Evolutionary conservation across 2,888 invertebrate species (phyloP).

Genomic region (Prosapia bicincta): DNA sequence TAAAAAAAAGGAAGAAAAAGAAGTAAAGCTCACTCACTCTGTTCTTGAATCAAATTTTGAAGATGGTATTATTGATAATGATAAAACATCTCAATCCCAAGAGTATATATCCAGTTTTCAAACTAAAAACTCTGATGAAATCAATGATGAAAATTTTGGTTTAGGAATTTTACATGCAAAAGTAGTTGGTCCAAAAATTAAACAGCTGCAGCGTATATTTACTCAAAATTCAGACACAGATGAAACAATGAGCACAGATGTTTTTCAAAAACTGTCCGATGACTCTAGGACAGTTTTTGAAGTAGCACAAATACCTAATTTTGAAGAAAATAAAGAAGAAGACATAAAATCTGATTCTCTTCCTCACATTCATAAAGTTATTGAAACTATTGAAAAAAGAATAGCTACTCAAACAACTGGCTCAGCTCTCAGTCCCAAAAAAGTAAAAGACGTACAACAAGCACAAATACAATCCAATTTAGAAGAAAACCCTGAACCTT

Average conservation of each 20-base stretch:
- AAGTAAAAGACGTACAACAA: background rate
- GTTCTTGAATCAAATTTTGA: background rate
- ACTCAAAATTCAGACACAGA: constrained; percentile 44
- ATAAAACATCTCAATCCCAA: background rate
- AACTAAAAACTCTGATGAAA: constrained; percentile 21
- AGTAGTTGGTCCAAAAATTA: constrained; percentile 49
- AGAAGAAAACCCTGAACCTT: constrained; percentile 8
- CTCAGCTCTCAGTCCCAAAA: background rate
- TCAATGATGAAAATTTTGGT: constrained; percentile 19
- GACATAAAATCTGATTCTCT: constrained; percentile 36
- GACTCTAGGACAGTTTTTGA: background rate
- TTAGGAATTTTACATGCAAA: constrained; percentile 40
- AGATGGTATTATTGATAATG: background rate
- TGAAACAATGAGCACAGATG: constrained; percentile 36
- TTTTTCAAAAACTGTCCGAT: background rate
- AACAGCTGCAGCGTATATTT: constrained; percentile 50
- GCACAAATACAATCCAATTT: background rate
- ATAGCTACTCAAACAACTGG: constrained; percentile 35
- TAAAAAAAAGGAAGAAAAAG: constrained; percentile 45
- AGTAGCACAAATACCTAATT: constrained; percentile 17
- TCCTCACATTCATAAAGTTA: constrained; percentile 44
- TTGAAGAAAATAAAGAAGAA: constrained; percentile 25
- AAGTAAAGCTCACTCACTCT: background rate
- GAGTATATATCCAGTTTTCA: constrained; percentile 17
- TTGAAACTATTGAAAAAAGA: constrained; percentile 43